These are phyloP conservation scores for Pholis gunnellus DNA, from an alignment of 2,113 vertebrate species.

Conservation along the genomic window DNA sequence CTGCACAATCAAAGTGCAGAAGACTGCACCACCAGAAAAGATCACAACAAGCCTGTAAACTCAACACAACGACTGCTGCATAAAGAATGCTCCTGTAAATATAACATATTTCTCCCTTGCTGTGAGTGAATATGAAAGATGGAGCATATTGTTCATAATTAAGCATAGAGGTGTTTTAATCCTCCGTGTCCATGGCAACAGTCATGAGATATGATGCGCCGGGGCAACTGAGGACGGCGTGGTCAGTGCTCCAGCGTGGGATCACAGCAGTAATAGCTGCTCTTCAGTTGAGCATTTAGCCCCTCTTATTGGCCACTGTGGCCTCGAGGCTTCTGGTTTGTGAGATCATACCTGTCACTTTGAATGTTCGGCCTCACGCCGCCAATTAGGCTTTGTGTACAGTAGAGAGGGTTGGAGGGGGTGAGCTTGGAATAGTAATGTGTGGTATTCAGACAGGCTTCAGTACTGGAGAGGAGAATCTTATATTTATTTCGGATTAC, in stretches of 20 bases:
- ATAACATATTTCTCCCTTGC: background rate
- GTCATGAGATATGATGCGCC: conserved; percentile 15
- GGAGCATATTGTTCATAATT: conserved; percentile 40
- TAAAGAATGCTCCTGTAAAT: conserved; percentile 4
- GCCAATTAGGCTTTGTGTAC: conserved; percentile 40
- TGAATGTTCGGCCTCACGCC: conserved; percentile 48
- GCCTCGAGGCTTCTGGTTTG: conserved; percentile 34
- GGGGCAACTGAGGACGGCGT: conserved; percentile 10
- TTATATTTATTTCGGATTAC: conserved; percentile 34
- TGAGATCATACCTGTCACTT: conserved; percentile 57
- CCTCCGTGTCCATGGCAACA: conserved; percentile 65
- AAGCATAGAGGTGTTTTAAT: conserved; percentile 40
- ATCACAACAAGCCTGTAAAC: conserved; percentile 18
- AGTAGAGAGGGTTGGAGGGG: background rate
- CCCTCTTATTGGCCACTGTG: conserved; percentile 27
- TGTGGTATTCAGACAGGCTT: background rate
- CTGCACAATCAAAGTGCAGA: conserved; percentile 9
- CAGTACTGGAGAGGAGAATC: conserved; percentile 10
- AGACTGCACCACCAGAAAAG: background rate
- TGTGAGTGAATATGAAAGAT: background rate
- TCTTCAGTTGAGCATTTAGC: conserved; percentile 54
- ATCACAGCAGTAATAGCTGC: conserved; percentile 43
- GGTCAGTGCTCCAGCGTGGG: conserved; percentile 28
- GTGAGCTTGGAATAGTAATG: conserved; percentile 9
- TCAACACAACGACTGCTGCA: background rate